These are phyloP conservation scores for Holacanthus passer DNA, from an alignment of 2,113 vertebrate species.

Conservation along the genomic window DNA sequence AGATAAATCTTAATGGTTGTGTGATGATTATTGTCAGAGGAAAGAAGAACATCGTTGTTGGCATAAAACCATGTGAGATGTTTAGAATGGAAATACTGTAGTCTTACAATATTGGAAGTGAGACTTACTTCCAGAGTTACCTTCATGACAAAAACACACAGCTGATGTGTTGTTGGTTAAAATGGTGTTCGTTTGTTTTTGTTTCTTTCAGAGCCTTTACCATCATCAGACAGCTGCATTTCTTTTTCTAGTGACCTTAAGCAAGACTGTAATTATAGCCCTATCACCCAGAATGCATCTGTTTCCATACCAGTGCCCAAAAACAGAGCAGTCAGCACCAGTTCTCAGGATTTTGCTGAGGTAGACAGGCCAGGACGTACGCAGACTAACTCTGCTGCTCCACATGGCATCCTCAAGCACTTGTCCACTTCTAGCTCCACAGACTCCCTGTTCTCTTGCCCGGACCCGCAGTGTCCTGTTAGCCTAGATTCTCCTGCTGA, in stretches of 20 bases:
- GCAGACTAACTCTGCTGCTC: constrained; percentile 47
- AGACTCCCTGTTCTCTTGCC: constrained; percentile 83
- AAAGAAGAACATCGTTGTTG: no score
- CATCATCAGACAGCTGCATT: constrained; percentile 69
- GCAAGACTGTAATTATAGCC: constrained; percentile 47
- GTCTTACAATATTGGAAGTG: not conserved
- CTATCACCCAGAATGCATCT: constrained; percentile 40
- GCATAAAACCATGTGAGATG: not conserved
- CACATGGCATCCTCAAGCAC: constrained; percentile 86
- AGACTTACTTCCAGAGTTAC: not conserved
- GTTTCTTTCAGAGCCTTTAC: constrained; percentile 82
- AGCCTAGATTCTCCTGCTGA: constrained; percentile 32
- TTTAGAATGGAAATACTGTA: no score
- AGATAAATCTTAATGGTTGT: not conserved
- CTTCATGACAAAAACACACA: constrained; percentile 12
- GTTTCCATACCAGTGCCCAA: constrained; percentile 78
- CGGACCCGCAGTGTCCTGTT: constrained; percentile 43
- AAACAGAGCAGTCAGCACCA: constrained; percentile 79
- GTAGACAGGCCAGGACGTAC: constrained; percentile 57
- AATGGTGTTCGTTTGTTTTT: constrained; percentile 15
- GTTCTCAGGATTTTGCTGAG: constrained; percentile 54
- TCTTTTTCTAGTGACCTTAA: constrained; percentile 62
- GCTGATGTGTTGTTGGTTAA: constrained; percentile 7
- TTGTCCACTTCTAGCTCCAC: constrained; percentile 85
- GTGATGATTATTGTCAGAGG: not conserved